Conservation (phyloP, 2,797 vertebrate species). For the Neosilurus hyrtlii region DNA sequence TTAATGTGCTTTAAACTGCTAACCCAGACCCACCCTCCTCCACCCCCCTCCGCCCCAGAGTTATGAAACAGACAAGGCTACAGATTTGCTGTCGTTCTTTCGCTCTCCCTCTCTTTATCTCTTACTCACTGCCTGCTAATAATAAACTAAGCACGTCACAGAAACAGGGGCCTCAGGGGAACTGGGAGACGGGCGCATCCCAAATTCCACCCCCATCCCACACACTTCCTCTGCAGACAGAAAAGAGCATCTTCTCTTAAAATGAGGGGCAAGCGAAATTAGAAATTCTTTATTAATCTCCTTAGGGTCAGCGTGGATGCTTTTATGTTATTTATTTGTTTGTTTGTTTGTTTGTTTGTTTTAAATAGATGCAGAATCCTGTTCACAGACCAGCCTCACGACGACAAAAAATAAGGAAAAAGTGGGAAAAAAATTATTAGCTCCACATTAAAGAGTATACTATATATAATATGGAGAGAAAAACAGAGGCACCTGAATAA, state of each 20-base stretch:
- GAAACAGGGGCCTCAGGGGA: slow-evolving; percentile 12
- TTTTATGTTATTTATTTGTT: background rate
- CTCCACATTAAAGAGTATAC: background rate
- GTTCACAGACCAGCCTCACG: background rate
- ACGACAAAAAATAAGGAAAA: background rate
- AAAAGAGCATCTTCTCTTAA: slow-evolving; percentile 8
- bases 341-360: too few species aligned
- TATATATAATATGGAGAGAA: background rate
- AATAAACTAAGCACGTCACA: slow-evolving; percentile 21
- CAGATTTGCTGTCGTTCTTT: slow-evolving; percentile 7
- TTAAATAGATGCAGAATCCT: slow-evolving; percentile 17
- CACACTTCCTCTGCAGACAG: slow-evolving; percentile 19
- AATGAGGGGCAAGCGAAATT: slow-evolving; percentile 3
- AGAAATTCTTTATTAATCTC: slow-evolving; percentile 11
- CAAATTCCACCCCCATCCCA: slow-evolving; percentile 17
- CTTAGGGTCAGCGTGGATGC: slow-evolving; percentile 7
- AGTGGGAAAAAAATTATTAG: background rate
- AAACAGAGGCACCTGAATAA: background rate
- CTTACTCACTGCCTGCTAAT: slow-evolving; percentile 30
- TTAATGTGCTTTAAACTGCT: background rate
- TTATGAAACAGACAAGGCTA: slow-evolving; percentile 12
- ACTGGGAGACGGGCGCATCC: slow-evolving; percentile 22
- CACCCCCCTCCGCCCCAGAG: background rate
- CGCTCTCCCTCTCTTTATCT: background rate
- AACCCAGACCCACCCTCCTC: too few species aligned